Conservation (phyloP, 30 jellyfish, hydroid and myxozoan genomes). For the Pseudorhiza aurosa region DNA sequence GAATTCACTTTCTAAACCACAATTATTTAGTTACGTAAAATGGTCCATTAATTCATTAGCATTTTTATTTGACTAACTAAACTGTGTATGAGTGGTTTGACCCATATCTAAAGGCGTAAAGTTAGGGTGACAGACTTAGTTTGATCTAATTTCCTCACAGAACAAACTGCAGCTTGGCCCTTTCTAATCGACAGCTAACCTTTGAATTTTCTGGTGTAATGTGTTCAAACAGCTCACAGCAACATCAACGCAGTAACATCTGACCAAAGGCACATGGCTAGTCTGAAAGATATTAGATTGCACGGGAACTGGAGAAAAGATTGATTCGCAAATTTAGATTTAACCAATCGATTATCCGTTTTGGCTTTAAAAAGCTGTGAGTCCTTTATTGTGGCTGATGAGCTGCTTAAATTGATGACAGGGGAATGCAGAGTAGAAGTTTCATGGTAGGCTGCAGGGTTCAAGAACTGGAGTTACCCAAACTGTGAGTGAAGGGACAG, state of each 20-base stretch:
- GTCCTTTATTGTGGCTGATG: not conserved
- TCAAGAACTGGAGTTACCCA: too few relatives aligned
- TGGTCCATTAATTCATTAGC: too few relatives aligned
- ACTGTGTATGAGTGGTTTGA: not conserved
- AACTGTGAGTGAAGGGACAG: too few relatives aligned
- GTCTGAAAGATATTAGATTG: not conserved
- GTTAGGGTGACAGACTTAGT: not conserved
- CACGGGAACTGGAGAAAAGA: not conserved
- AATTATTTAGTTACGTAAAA: too few relatives aligned
- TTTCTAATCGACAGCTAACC: not conserved
- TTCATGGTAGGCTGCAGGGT: too few relatives aligned
- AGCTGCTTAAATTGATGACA: not conserved
- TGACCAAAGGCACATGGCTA: too few relatives aligned
- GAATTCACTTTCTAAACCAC: too few relatives aligned
- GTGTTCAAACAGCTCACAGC: too few relatives aligned
- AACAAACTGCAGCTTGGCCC: not conserved
- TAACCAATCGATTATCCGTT: conserved; percentile 2
- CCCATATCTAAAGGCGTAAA: not conserved
- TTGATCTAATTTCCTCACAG: not conserved
- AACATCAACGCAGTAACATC: too few relatives aligned
- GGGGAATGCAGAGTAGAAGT: not conserved
- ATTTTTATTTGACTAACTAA: too few relatives aligned
- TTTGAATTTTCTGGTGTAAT: too few relatives aligned
- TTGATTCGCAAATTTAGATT: not conserved
- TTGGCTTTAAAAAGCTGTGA: conserved; percentile 1